These are phyloP conservation scores for Brachyistius frenatus DNA, from an alignment of 2,113 vertebrate species.

Conservation along the genomic window DNA sequence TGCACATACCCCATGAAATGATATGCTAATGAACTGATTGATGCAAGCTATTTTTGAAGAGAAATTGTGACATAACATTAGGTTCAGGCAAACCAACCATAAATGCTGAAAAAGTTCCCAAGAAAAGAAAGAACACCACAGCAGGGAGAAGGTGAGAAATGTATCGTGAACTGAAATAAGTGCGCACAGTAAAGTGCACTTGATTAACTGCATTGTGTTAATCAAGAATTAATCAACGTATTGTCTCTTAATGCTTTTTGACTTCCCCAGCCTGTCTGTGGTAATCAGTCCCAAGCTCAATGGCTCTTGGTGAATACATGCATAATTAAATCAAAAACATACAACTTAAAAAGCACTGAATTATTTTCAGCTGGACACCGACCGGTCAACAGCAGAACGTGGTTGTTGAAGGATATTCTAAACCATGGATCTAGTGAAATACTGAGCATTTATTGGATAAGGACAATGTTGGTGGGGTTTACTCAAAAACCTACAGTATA, in stretches of 20 bases:
- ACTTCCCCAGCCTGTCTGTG: neutral
- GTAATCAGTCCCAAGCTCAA: too few species aligned
- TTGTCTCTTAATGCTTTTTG: neutral
- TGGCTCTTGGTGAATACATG: neutral
- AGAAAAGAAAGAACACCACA: neutral
- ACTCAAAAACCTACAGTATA: too few species aligned
- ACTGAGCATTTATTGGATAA: neutral
- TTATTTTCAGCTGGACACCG: neutral
- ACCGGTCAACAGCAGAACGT: neutral
- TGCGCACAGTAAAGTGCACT: neutral
- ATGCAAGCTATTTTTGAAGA: neutral
- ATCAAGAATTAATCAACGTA: neutral
- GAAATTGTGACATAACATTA: constrained; percentile 6
- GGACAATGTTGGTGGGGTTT: neutral
- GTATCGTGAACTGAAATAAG: neutral
- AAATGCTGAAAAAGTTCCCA: neutral
- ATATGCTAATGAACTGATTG: constrained; percentile 13
- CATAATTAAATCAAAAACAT: too few species aligned
- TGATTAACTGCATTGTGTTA: neutral
- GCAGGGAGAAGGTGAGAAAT: neutral
- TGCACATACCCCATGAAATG: neutral
- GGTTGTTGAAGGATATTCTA: neutral
- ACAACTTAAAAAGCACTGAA: neutral
- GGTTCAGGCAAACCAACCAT: neutral
- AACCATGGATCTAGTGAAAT: neutral